Percentiles rank a stretch among this genome's conserved stretches.
These are phyloP conservation scores for Griposia aprilina DNA, from an alignment of 2,888 invertebrate genomes.

Conservation along the genomic window DNA sequence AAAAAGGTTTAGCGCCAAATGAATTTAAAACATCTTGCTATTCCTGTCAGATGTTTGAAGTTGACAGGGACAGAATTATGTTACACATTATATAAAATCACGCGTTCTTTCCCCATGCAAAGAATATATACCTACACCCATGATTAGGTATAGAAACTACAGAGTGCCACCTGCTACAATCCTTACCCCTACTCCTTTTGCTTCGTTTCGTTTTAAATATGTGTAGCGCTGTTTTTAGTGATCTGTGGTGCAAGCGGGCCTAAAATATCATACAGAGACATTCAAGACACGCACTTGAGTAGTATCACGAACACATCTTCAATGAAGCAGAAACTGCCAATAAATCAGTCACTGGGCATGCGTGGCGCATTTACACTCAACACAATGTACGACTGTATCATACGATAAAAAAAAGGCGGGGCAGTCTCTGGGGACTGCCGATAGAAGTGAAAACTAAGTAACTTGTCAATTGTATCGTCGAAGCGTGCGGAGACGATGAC, in stretches of 20 bases:
- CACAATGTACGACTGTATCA: not conserved
- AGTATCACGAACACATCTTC: slow-evolving; percentile 3
- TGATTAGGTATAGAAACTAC: too few relatives aligned
- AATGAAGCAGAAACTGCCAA: slow-evolving; percentile 24
- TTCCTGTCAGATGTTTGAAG: not conserved
- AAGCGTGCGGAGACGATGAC: too few relatives aligned
- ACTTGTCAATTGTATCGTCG: too few relatives aligned
- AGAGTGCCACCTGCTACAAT: too few relatives aligned
- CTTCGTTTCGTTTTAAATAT: not conserved
- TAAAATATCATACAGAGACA: not conserved
- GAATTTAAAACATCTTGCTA: not conserved
- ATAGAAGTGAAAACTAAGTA: too few relatives aligned
- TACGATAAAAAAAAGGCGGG: not conserved
- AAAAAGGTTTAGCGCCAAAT: not conserved
- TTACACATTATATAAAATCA: not conserved
- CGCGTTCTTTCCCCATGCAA: too few relatives aligned
- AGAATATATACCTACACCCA: too few relatives aligned
- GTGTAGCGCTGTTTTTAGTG: not conserved
- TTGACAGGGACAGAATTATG: not conserved
- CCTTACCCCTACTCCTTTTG: too few relatives aligned
- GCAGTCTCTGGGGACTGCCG: too few relatives aligned
- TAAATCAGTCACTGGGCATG: slow-evolving; percentile 31
- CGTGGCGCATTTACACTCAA: too few relatives aligned
- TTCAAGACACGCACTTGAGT: not conserved
- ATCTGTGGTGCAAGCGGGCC: not conserved